Evolutionary conservation across 2,113 vertebrate genomes (phyloP).

Genomic region (Recurvirostra avosetta): DNA sequence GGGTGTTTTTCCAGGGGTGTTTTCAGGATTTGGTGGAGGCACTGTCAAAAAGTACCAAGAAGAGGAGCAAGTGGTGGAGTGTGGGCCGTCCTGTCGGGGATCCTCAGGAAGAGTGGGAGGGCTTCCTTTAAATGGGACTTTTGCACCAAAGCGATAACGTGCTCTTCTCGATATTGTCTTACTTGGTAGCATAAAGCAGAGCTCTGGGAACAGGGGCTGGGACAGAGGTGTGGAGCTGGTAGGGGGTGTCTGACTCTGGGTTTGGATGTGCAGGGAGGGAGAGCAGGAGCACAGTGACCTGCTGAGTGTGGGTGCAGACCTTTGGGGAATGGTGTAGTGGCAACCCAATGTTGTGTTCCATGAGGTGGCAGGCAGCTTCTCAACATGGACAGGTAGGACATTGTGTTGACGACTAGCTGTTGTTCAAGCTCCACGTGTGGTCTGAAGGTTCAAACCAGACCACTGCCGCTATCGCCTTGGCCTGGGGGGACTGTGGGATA

Average conservation of each 20-base stretch:
- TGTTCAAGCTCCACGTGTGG: neutral
- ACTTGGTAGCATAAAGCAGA: neutral
- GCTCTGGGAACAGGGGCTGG: neutral
- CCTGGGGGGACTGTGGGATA: neutral
- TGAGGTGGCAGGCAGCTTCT: neutral
- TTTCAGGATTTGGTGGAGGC: neutral
- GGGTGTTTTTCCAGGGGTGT: neutral
- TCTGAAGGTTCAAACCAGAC: neutral
- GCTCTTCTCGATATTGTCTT: neutral
- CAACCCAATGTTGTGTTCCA: neutral
- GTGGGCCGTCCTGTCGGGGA: neutral
- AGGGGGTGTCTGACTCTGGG: neutral
- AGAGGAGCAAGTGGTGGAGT: neutral
- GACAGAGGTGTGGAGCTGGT: neutral
- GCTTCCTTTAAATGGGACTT: neutral
- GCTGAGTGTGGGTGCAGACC: neutral
- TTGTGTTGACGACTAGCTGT: accelerated
- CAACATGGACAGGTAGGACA: neutral
- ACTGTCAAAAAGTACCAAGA: neutral
- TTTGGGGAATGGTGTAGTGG: neutral
- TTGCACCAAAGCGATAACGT: neutral
- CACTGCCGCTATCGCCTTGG: neutral
- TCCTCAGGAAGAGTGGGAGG: neutral
- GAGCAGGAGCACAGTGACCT: neutral
- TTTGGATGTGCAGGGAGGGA: neutral